Evolutionary conservation across 2,797 vertebrate genomes (phyloP).

Genomic region (Leucoraja ocellata): DNA sequence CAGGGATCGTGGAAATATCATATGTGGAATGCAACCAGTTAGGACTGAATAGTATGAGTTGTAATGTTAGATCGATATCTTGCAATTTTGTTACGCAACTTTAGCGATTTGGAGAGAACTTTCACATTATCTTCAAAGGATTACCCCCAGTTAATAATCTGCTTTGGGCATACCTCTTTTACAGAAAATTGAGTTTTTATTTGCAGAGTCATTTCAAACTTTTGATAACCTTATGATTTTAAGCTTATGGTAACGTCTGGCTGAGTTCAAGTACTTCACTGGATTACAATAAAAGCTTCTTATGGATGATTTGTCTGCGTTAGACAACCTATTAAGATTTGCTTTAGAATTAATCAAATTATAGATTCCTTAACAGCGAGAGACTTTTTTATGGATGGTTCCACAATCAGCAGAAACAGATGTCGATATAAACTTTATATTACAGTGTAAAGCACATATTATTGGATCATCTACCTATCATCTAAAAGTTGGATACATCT

Average conservation of each 20-base stretch:
- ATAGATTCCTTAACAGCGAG: neutral
- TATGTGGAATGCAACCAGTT: conserved; percentile 6
- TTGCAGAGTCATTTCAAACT: neutral
- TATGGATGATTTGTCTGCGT: neutral
- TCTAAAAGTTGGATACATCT: neutral
- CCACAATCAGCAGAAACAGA: neutral
- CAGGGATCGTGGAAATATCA: neutral
- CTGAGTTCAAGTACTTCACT: neutral
- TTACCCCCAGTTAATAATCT: conserved; percentile 12
- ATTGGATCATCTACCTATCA: neutral
- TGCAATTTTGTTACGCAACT: neutral
- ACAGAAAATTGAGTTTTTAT: conserved; percentile 9
- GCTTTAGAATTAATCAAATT: neutral
- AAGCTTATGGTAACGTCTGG: neutral
- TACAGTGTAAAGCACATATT: neutral
- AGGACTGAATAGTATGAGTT: neutral
- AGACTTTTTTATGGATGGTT: neutral
- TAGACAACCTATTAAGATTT: neutral
- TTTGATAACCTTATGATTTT: neutral
- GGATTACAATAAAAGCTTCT: neutral
- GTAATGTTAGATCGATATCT: conserved; percentile 2
- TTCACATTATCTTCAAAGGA: conserved; percentile 23
- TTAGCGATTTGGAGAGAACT: neutral
- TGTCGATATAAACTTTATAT: neutral
- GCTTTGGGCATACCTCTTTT: neutral